Conservation (phyloP, 1,140 invertebrate genomes). For the Asobara japonica region DNA sequence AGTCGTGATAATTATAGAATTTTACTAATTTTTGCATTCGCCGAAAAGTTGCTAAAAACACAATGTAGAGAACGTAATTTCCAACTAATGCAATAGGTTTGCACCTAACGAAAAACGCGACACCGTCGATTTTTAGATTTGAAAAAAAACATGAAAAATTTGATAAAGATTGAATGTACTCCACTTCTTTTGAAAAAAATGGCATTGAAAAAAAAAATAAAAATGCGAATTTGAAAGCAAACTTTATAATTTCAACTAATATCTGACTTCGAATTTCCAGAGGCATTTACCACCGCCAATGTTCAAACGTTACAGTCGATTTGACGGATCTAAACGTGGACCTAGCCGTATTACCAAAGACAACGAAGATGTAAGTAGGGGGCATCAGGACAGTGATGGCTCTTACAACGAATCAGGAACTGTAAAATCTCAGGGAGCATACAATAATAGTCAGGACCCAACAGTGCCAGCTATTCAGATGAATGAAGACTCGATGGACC, state of each 20-base stretch:
- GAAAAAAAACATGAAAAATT: too few relatives aligned
- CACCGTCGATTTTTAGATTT: too few relatives aligned
- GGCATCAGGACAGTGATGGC: slow-evolving; percentile 33
- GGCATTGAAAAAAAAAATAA: too few relatives aligned
- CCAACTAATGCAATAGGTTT: too few relatives aligned
- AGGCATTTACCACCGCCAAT: slow-evolving; percentile 52
- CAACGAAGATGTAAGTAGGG: slow-evolving; percentile 34
- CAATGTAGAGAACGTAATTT: too few relatives aligned
- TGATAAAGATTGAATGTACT: too few relatives aligned
- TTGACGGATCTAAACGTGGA: slow-evolving; percentile 67
- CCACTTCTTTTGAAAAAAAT: too few relatives aligned
- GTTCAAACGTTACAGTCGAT: slow-evolving; percentile 61
- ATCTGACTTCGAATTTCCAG: slow-evolving; percentile 48
- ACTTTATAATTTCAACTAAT: too few relatives aligned
- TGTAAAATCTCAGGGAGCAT: slow-evolving; percentile 46
- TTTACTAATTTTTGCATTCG: not conserved
- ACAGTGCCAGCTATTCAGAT: slow-evolving; percentile 55
- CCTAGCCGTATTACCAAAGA: slow-evolving; percentile 52
- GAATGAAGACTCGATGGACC: slow-evolving; percentile 49
- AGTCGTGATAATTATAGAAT: not conserved
- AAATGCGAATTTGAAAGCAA: too few relatives aligned
- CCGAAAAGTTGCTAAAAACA: too few relatives aligned
- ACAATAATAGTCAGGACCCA: slow-evolving; percentile 47
- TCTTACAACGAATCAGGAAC: slow-evolving; percentile 27
- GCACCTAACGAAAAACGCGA: too few relatives aligned